A percentile compares a stretch with the other conserved stretches of the same genome.
Conservation (phyloP, 2,797 vertebrate species). For the Lithobates sylvaticus region DNA sequence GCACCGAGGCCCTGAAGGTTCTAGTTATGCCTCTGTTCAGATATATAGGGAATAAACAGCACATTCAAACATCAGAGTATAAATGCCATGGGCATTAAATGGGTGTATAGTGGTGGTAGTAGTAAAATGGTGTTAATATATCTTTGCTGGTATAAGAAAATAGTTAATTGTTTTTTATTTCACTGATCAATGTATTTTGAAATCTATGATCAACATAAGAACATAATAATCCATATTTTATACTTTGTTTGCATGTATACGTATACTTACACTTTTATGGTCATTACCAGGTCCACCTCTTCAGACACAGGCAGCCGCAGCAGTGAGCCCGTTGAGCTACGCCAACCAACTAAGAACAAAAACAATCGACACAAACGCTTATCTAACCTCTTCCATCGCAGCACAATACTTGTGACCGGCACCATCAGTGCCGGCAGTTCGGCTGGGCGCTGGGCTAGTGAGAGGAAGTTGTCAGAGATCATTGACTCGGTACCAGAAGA, state of each 20-base stretch:
- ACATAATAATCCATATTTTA: no score
- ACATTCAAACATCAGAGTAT: no score
- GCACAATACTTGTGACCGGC: conserved; percentile 75
- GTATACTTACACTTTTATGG: conserved; percentile 59
- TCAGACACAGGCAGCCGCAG: conserved; percentile 75
- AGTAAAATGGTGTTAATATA: no score
- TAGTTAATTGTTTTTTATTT: no score
- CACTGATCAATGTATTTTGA: no score
- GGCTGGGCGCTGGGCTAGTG: conserved; percentile 74
- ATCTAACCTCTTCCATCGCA: conserved; percentile 88
- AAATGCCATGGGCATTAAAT: no score
- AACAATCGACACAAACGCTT: conserved; percentile 85
- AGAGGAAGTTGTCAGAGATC: conserved; percentile 73
- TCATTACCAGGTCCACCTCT: conserved; percentile 70
- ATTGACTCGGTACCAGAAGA: conserved; percentile 72
- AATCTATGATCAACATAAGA: no score
- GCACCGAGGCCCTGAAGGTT: no score
- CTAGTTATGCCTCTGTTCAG: no score
- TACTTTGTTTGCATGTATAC: conserved; percentile 32
- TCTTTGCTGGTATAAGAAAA: no score
- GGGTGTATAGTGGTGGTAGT: no score
- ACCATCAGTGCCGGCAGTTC: conserved; percentile 74
- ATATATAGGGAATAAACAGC: no score
- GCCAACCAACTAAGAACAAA: conserved; percentile 79
- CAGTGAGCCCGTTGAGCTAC: conserved; percentile 78